These are phyloP conservation scores for Dryoscopus gambensis DNA, from an alignment of 2,113 vertebrate genomes.

Conservation along the genomic window DNA sequence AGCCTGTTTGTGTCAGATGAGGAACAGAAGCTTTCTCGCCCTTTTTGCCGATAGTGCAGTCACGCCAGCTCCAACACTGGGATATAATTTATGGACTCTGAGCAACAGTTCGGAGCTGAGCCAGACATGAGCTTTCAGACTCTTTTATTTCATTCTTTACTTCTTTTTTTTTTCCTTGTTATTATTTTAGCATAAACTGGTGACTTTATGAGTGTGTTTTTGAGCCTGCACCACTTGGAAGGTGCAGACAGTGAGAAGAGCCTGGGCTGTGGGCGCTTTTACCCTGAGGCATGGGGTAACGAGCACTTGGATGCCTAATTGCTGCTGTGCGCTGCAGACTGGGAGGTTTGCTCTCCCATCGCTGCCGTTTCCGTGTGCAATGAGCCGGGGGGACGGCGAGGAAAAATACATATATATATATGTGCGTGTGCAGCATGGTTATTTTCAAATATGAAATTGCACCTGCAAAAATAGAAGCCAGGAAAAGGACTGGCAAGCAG, in stretches of 20 bases:
- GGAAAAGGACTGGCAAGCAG: conserved; percentile 12
- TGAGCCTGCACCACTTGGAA: rapidly evolving
- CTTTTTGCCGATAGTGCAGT: background rate
- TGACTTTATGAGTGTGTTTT: background rate
- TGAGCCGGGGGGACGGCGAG: background rate
- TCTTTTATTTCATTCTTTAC: background rate
- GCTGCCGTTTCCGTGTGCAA: background rate
- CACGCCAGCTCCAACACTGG: rapidly evolving
- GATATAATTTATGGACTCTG: background rate
- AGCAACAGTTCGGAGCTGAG: background rate
- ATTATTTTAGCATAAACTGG: background rate
- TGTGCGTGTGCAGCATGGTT: conserved; percentile 22
- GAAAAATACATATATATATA: background rate
- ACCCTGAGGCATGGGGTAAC: rapidly evolving
- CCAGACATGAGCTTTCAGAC: background rate
- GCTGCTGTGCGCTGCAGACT: background rate
- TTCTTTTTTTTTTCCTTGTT: rapidly evolving
- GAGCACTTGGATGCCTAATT: background rate
- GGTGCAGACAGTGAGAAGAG: rapidly evolving
- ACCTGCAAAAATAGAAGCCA: conserved; percentile 61
- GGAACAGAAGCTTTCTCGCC: background rate
- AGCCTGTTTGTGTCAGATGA: background rate
- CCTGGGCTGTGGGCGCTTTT: rapidly evolving
- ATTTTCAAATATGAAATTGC: conserved; percentile 39
- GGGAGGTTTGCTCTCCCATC: conserved; percentile 17